These are phyloP conservation scores for Drosophila willistoni DNA, from an alignment of 1,140 invertebrate species.

Conservation along the genomic window DNA sequence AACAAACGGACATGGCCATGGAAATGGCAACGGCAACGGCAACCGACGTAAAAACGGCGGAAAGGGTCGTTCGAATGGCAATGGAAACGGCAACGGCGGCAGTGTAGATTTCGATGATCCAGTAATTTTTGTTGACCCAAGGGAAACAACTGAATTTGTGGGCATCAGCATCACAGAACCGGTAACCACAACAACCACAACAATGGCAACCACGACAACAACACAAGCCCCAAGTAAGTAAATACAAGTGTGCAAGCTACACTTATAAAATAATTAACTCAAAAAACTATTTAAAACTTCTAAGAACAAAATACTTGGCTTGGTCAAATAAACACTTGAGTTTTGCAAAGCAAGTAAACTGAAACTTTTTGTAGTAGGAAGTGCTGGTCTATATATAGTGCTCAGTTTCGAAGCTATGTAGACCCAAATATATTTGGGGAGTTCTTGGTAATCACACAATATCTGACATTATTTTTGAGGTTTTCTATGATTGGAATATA, in stretches of 20 bases:
- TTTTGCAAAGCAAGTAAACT: too few relatives aligned
- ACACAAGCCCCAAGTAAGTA: conserved; percentile 88
- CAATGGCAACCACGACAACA: conserved; percentile 86
- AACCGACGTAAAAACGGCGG: conserved; percentile 71
- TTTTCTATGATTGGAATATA: too few relatives aligned
- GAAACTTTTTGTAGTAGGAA: too few relatives aligned
- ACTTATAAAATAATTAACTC: conserved; percentile 4
- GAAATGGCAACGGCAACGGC: conserved; percentile 80
- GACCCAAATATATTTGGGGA: too few relatives aligned
- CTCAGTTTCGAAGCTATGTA: too few relatives aligned
- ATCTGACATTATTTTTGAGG: too few relatives aligned
- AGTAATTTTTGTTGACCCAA: conserved; percentile 83
- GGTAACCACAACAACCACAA: conserved; percentile 84
- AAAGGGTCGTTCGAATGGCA: conserved; percentile 83
- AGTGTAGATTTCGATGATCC: conserved; percentile 81
- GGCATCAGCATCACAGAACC: conserved; percentile 84
- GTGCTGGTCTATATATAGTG: too few relatives aligned
- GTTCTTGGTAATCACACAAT: too few relatives aligned
- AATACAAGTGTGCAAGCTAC: conserved; percentile 51
- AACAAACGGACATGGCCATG: too few relatives aligned
- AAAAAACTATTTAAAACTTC: neutral
- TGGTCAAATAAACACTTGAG: too few relatives aligned
- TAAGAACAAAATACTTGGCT: neutral
- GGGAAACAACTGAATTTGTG: conserved; percentile 84
- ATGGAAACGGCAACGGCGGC: conserved; percentile 83